These are phyloP conservation scores for Drosophila glabriapex DNA, from an alignment of 2,888 invertebrate genomes.

Conservation along the genomic window DNA sequence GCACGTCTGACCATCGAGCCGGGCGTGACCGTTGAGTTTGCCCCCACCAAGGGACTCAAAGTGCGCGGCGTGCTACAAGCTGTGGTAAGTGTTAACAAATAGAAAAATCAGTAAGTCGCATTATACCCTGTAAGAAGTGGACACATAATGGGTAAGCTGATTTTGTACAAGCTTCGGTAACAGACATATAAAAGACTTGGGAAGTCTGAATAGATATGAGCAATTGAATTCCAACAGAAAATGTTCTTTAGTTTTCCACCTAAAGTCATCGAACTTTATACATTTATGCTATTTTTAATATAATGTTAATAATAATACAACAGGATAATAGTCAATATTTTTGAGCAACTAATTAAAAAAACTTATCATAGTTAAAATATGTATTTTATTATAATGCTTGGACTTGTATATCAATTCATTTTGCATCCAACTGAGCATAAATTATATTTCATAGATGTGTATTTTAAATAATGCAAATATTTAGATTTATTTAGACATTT, in stretches of 20 bases:
- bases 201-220: not conserved
- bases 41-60: conserved; percentile 96
- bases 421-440: not conserved
- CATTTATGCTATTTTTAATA: not conserved
- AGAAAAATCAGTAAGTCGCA: conserved; percentile 19
- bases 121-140: conserved; percentile 13
- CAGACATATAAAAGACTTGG: not conserved
- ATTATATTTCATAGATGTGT: not conserved
- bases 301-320: not conserved
- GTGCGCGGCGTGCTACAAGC: conserved; percentile 95
- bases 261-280: not conserved
- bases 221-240: not conserved
- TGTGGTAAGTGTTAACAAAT: conserved; percentile 89
- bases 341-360: not conserved
- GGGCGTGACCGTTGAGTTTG: conserved; percentile 95
- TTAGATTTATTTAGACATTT: not conserved
- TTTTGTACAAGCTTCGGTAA: not conserved
- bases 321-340: not conserved
- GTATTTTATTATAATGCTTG: not conserved
- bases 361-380: not conserved
- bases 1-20: conserved; percentile 94
- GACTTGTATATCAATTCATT: not conserved
- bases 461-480: not conserved
- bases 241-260: not conserved
- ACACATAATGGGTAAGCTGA: not conserved